These are phyloP conservation scores for Lordiphosa fenestrarum DNA, from an alignment of 2,888 invertebrate genomes.

Conservation along the genomic window DNA sequence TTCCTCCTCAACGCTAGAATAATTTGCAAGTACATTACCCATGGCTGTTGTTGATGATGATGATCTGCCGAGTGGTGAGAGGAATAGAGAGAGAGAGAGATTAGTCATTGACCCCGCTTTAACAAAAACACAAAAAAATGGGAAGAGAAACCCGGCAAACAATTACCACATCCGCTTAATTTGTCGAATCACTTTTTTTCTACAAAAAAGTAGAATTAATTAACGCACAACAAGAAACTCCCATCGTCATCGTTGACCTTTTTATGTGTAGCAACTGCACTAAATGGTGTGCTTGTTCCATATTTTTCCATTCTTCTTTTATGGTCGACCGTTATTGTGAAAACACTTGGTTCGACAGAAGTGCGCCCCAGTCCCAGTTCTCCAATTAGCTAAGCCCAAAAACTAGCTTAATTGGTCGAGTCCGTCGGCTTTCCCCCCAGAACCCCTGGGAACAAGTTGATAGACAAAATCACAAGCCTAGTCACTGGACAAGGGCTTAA, in stretches of 20 bases:
- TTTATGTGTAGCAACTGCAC: conserved; percentile 29
- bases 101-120: conserved; percentile 9
- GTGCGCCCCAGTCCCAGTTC: not conserved
- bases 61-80: conserved; percentile 9
- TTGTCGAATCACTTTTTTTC: conserved; percentile 41
- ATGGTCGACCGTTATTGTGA: conserved; percentile 14
- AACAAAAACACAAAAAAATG: not conserved
- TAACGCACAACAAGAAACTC: conserved; percentile 16
- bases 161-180: conserved; percentile 69
- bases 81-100: not conserved
- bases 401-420: conserved; percentile 5
- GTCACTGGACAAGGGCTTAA: too few relatives aligned
- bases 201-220: conserved; percentile 4
- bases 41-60: conserved; percentile 1
- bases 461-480: too few relatives aligned
- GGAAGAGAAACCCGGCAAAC: conserved; percentile 39
- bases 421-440: too few relatives aligned
- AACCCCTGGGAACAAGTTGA: too few relatives aligned
- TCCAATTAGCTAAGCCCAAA: conserved; percentile 3
- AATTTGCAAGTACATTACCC: conserved; percentile 22
- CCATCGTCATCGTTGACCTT: conserved; percentile 26
- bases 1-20: conserved; percentile 6
- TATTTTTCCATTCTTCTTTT: conserved; percentile 24
- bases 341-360: conserved; percentile 15
- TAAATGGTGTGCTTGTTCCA: conserved; percentile 46